phyloP scores from a whole-genome alignment of 1,140 invertebrate genomes.

The Zelostemma sp. region DNA sequence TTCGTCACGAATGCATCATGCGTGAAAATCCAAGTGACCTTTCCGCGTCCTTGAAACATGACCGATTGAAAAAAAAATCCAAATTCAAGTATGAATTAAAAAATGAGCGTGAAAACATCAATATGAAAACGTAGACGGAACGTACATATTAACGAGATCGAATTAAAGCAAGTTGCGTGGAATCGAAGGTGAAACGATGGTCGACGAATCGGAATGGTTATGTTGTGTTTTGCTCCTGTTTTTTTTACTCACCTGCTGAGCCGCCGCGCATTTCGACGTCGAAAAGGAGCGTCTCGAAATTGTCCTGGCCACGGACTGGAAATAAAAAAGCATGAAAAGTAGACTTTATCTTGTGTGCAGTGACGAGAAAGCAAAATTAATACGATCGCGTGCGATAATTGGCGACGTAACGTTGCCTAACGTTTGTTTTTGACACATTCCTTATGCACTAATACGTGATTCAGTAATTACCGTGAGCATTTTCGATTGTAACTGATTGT shows the following conservation, averaged over 20 bases:
- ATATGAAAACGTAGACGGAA: too few relatives aligned
- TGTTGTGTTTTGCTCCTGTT: constrained; percentile 6
- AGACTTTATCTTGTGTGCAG: too few relatives aligned
- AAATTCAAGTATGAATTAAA: not conserved
- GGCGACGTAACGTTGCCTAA: not conserved
- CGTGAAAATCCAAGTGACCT: constrained; percentile 45
- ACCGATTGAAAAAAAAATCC: constrained; percentile 5
- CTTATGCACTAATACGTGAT: not conserved
- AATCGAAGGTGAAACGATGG: not conserved
- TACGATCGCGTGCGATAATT: too few relatives aligned
- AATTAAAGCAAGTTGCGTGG: too few relatives aligned
- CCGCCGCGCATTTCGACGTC: constrained; percentile 71
- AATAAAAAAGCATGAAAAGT: constrained; percentile 25
- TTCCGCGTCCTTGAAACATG: constrained; percentile 38
- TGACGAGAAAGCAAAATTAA: not conserved
- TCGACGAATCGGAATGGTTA: constrained; percentile 13
- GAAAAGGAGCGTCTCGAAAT: constrained; percentile 71
- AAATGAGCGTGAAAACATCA: not conserved
- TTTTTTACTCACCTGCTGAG: constrained; percentile 68
- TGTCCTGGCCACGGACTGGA: constrained; percentile 57
- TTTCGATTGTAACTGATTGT: constrained; percentile 31
- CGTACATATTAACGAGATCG: not conserved
- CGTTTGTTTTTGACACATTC: not conserved
- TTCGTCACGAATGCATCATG: too few relatives aligned
- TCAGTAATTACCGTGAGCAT: constrained; percentile 62